Percentiles rank a stretch among this genome's conserved stretches.
These are phyloP conservation scores for Scaptodrosophila lebanonensis DNA, from an alignment of 1,140 invertebrate species.

Conservation along the genomic window DNA sequence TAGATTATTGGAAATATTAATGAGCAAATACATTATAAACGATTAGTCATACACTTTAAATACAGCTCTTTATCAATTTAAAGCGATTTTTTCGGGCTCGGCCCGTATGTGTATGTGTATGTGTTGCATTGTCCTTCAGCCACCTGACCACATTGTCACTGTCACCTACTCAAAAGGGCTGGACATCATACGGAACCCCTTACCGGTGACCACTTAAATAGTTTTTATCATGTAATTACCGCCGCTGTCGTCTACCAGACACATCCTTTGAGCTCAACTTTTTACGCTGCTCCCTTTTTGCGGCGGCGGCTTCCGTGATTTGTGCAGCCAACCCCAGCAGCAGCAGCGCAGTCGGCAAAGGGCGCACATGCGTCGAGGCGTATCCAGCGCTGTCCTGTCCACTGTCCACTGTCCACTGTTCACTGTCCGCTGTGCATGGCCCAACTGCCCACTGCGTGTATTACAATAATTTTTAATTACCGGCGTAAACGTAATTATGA, in stretches of 20 bases:
- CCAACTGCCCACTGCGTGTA: slow-evolving; percentile 67
- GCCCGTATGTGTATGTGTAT: slow-evolving; percentile 14
- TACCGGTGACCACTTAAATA: slow-evolving; percentile 59
- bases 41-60: no score
- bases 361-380: slow-evolving; percentile 23
- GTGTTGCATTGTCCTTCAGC: slow-evolving; percentile 8
- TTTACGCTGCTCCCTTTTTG: slow-evolving; percentile 4
- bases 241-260: slow-evolving; percentile 62
- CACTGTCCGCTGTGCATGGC: not conserved
- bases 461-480: slow-evolving; percentile 78
- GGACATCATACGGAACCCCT: slow-evolving; percentile 8
- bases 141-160: not conserved
- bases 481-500: slow-evolving; percentile 77
- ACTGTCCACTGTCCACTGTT: not conserved
- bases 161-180: no score
- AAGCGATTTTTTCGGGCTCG: no score
- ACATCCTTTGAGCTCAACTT: slow-evolving; percentile 24
- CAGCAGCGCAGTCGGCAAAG: slow-evolving; percentile 31
- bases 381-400: slow-evolving; percentile 31
- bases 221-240: slow-evolving; percentile 74
- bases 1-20: no score
- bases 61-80: no score
- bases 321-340: slow-evolving; percentile 45
- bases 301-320: slow-evolving; percentile 57
- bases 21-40: no score